These are phyloP conservation scores for Hyphantria cunea DNA, from an alignment of 1,140 invertebrate genomes.

Conservation along the genomic window DNA sequence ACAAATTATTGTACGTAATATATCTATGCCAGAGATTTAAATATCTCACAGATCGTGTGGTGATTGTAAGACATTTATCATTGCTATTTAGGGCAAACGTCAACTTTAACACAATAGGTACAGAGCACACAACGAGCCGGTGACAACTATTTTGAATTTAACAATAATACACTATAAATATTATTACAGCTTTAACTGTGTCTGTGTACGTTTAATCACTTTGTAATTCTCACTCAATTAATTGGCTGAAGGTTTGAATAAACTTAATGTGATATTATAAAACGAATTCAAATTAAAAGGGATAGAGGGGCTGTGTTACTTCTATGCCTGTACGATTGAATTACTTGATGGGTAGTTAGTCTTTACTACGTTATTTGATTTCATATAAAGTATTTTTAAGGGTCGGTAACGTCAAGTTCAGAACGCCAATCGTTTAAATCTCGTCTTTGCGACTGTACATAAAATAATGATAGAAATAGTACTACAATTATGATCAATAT, in stretches of 20 bases:
- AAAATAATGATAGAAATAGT: no score
- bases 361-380: no score
- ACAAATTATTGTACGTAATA: no score
- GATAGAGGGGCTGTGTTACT: no score
- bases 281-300: neutral
- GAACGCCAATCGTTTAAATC: no score
- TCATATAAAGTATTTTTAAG: no score
- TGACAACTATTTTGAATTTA: slow-evolving; percentile 28
- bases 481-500: no score
- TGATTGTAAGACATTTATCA: slow-evolving; percentile 28
- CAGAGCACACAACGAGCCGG: slow-evolving; percentile 19
- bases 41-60: neutral
- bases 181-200: neutral
- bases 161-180: slow-evolving; percentile 1
- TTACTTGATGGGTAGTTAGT: no score
- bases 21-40: neutral
- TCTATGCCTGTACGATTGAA: no score
- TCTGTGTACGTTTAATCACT: neutral
- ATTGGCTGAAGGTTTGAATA: neutral
- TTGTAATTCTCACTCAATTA: neutral
- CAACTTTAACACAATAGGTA: slow-evolving; percentile 24
- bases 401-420: neutral
- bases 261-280: neutral
- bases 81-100: slow-evolving; percentile 36
- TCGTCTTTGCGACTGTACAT: no score